Percentiles rank a stretch among this genome's conserved stretches.
Evolutionary conservation across 2,888 invertebrate species (phyloP).

Genomic region (Hypolimnas misippus): DNA sequence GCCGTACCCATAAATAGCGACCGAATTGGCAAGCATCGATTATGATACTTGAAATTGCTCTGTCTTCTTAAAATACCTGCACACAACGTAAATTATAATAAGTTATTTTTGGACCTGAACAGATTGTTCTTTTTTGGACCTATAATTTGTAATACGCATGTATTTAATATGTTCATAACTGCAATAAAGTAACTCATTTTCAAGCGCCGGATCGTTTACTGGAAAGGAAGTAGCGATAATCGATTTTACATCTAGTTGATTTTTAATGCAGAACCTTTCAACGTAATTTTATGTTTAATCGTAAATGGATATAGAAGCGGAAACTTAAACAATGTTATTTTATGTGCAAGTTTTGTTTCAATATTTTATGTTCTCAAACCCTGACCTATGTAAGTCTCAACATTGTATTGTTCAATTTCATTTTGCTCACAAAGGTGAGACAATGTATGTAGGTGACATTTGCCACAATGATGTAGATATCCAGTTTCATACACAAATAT

Average conservation of each 20-base stretch:
- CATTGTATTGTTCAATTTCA: conserved; percentile 6
- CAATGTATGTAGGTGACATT: neutral
- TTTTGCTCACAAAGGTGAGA: neutral
- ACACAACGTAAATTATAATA: no score
- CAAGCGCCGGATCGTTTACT: no score
- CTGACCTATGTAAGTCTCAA: neutral
- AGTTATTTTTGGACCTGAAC: no score
- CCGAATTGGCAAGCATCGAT: no score
- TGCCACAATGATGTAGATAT: neutral
- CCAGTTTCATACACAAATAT: no score
- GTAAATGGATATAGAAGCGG: neutral
- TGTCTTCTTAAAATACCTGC: no score
- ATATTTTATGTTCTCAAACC: neutral
- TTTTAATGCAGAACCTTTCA: neutral
- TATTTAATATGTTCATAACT: neutral
- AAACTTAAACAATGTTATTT: conserved; percentile 1
- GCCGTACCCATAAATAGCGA: no score
- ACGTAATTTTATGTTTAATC: neutral
- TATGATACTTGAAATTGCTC: no score
- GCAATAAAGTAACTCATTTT: no score
- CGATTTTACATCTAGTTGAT: neutral
- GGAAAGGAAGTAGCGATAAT: no score
- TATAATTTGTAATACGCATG: no score
- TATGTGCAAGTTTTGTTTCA: neutral
- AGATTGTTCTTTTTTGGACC: no score